Base-by-base conservation (phyloP, 2,113 vertebrate genomes). In the Cryptotis parvus region DNA sequence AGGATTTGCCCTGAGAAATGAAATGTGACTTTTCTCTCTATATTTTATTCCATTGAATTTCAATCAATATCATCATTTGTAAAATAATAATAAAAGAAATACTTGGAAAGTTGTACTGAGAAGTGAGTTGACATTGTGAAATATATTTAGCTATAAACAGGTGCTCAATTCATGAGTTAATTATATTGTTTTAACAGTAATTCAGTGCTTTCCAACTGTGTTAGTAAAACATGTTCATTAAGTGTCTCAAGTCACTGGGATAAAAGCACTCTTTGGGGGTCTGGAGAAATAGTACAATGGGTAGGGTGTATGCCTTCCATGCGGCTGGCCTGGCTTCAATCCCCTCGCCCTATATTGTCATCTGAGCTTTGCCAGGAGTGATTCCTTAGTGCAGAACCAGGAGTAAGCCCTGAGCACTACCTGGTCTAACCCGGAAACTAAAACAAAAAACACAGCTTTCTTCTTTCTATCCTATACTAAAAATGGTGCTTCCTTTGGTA, bases 31-130 rank as follows among this genome's bases (percentile, higher is more conserved):
- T 92, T 87, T 65, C 20, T 58, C 4, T 49, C 20, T 24, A 24
- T 72, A 27, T 35, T 86, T 83, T 33, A 91, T 92, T 88, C 11
- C 35, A 91, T 73, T 90, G 78, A 79, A 76, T 90, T 89, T 91
- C 29, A n/a, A 20, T 91, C 29, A 35, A 12, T 92, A 63, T 75
- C 15, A 15, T 82, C 29, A 6, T 52, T 33, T 88, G 9, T 82
- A 75, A 94, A 85, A 77, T 72, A 15, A 61, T 75, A 66, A 55
- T 86, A 49, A 83, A 58, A 55, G 58, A 65, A 63, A 3, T 65
- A 78, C 61, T 74, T 75, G 72, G 9, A 66, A 85, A 72, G 6
- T 58, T 83, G 15, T 68, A 52, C 6, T 20, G 58, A 81, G 65
- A 85, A 77, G 66, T 69, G 26, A 88, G 35, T 41, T 52, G 76